A percentile compares a stretch with the other conserved stretches of the same genome.
Evolutionary conservation across 1,140 invertebrate species (phyloP).

Genomic region (Lutraria rhynchaena): DNA sequence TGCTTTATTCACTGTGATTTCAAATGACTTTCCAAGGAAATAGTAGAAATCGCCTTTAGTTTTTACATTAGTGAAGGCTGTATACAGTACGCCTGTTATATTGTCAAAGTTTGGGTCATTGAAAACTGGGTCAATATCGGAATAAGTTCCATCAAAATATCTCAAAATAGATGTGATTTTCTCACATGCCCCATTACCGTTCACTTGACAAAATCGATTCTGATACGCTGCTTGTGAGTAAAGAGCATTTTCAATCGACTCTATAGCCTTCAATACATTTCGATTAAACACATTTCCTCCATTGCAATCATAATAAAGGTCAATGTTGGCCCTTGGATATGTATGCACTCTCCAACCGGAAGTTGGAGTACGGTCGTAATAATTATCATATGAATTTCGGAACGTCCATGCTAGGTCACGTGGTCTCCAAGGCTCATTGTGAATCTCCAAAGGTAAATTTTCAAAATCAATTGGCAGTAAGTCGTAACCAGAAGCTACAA

Average conservation of each 20-base stretch:
- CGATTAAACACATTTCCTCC: slow-evolving; percentile 60
- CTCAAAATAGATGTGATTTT: slow-evolving; percentile 57
- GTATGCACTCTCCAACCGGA: slow-evolving; percentile 22
- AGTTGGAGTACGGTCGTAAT: slow-evolving; percentile 34
- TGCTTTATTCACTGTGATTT: slow-evolving; percentile 24
- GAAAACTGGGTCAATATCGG: slow-evolving; percentile 50
- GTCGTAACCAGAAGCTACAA: slow-evolving; percentile 63
- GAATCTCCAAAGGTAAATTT: slow-evolving; percentile 64
- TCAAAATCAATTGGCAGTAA: slow-evolving; percentile 68
- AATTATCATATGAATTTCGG: slow-evolving; percentile 15
- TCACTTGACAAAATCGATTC: slow-evolving; percentile 57
- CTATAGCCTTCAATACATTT: slow-evolving; percentile 51
- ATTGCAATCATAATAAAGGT: slow-evolving; percentile 47
- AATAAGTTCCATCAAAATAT: slow-evolving; percentile 65
- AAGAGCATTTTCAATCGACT: slow-evolving; percentile 58
- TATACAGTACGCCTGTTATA: slow-evolving; percentile 54
- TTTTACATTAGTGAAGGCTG: slow-evolving; percentile 46
- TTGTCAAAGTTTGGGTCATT: slow-evolving; percentile 63
- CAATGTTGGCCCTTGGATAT: slow-evolving; percentile 29
- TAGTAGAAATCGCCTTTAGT: slow-evolving; percentile 47
- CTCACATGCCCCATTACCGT: slow-evolving; percentile 26
- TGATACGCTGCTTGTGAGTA: slow-evolving; percentile 36
- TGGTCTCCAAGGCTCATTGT: slow-evolving; percentile 54
- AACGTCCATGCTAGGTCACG: slow-evolving; percentile 60
- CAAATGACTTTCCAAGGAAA: slow-evolving; percentile 53